Evolutionary conservation across 1,140 invertebrate species (phyloP), one percentile per base, ranked within the genome.

Genomic region (Drosophila sturtevanti): DNA sequence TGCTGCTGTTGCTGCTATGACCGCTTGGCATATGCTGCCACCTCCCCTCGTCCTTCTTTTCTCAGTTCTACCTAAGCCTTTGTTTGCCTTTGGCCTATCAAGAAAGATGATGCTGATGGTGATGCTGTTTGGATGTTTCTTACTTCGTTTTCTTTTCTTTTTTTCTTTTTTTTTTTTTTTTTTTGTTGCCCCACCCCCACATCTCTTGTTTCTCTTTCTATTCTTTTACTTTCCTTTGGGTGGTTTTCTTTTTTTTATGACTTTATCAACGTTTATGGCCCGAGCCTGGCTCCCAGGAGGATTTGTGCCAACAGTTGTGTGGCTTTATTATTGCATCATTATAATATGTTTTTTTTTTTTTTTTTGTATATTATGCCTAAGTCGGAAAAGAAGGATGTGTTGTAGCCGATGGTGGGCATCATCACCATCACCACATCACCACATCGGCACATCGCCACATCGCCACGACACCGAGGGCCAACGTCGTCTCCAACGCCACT

Each of bases 241-340:
- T 41, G 70, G 52, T 51, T 72, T 22, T 44, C 44, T 75, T 68
- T 77, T 85, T 75, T 84, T 81, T 79, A 81, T 69, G 82, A 79
- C 74, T 77, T 74, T 79, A 86, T 86, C 82, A 86, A 70, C 81
- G 75, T 75, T 86, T 86, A 86, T 87, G 60, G 68, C 73, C 38
- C 31, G 55, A 18, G 12, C 54, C 58, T 38, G 27, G 56, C 78
- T 77, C 77, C 74, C 77, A 71, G 34, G 38, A 69, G 81, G 65
- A 81, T 81, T 85, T 78, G 64, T 67, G 77, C 70, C 62, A 55
- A 59, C 51, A 71, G 63, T 61, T 59, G 41, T 85, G 77, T 41
- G 81, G 82, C 81, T 87, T 81, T 86, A 86, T 86, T 86, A 86
- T 86, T 87, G 84, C 81, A 85, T 80, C 81, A 85, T 85, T 86